Evolutionary conservation across 2,797 vertebrate genomes (phyloP).

Genomic region (Mallotus villosus): DNA sequence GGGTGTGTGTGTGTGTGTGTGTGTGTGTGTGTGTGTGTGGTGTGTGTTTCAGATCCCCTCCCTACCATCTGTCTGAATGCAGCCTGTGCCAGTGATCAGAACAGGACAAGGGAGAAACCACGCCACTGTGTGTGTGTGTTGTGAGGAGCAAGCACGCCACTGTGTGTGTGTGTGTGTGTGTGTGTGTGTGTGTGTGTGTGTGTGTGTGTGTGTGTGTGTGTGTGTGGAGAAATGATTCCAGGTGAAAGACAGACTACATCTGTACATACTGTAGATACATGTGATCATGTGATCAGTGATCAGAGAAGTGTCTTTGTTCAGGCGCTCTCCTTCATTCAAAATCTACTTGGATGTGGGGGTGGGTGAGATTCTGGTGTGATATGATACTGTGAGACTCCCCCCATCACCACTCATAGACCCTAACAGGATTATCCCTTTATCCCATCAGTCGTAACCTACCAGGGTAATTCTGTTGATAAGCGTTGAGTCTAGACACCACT

Average conservation of each 20-base stretch:
- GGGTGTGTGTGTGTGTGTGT: conserved; percentile 13
- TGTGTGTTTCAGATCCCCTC: conserved; percentile 35
- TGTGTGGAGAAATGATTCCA: neutral
- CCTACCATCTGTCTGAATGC: conserved; percentile 69
- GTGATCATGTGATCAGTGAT: too few species aligned
- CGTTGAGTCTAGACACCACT: conserved; percentile 51
- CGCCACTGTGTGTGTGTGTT: conserved; percentile 8
- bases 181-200: conserved; percentile 10
- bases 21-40: conserved; percentile 19
- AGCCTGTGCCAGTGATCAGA: conserved; percentile 56
- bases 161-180: neutral
- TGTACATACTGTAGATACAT: neutral
- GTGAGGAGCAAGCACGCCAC: too few species aligned
- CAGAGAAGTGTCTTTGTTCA: too few species aligned
- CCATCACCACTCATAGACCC: conserved; percentile 35
- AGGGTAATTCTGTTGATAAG: conserved; percentile 53
- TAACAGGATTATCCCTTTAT: conserved; percentile 53
- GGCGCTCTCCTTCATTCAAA: too few species aligned
- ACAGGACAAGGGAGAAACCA: conserved; percentile 35
- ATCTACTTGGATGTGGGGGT: conserved; percentile 13
- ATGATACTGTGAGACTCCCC: conserved; percentile 12
- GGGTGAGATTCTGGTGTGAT: conserved; percentile 29
- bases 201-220: conserved; percentile 18
- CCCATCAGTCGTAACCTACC: conserved; percentile 42
- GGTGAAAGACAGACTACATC: too few species aligned